Percentiles rank a stretch among this genome's conserved stretches.
phyloP scores from a whole-genome alignment of 2,888 invertebrate species.

The Pammene fasciana region DNA sequence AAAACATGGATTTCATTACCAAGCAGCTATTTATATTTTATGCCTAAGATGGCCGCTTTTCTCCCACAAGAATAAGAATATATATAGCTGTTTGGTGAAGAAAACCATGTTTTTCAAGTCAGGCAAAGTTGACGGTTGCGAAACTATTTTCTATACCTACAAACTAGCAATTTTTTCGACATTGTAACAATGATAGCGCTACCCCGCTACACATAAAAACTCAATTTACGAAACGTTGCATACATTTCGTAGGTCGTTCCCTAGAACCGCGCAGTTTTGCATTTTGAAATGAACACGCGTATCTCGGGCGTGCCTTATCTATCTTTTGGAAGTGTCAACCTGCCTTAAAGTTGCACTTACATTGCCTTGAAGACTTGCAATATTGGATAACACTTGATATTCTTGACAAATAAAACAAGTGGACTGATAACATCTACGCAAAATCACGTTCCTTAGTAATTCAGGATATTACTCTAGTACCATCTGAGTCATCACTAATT shows the following conservation, averaged over 20 bases:
- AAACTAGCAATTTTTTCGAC: neutral
- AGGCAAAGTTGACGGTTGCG: too few species aligned
- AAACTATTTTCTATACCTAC: neutral
- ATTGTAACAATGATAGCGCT: neutral
- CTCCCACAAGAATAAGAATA: too few species aligned
- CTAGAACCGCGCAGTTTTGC: conserved; percentile 28
- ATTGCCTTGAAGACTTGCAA: conserved; percentile 19
- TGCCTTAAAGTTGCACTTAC: conserved; percentile 21
- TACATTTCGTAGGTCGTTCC: conserved; percentile 26
- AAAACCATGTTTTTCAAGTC: too few species aligned
- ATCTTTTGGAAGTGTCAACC: conserved; percentile 22
- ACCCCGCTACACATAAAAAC: conserved; percentile 1
- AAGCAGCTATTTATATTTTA: too few species aligned
- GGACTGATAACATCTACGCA: too few species aligned
- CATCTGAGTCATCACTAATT: too few species aligned
- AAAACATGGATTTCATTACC: too few species aligned
- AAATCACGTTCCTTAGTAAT: too few species aligned
- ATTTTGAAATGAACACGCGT: conserved; percentile 20
- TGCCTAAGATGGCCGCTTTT: too few species aligned
- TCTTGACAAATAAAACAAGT: neutral
- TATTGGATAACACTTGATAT: neutral
- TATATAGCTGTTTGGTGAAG: too few species aligned
- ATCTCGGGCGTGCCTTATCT: conserved; percentile 35
- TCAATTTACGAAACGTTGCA: conserved; percentile 30
- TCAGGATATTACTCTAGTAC: too few species aligned